These are phyloP conservation scores for Papilio glaucus DNA, from an alignment of 1,140 invertebrate species.

Conservation along the genomic window DNA sequence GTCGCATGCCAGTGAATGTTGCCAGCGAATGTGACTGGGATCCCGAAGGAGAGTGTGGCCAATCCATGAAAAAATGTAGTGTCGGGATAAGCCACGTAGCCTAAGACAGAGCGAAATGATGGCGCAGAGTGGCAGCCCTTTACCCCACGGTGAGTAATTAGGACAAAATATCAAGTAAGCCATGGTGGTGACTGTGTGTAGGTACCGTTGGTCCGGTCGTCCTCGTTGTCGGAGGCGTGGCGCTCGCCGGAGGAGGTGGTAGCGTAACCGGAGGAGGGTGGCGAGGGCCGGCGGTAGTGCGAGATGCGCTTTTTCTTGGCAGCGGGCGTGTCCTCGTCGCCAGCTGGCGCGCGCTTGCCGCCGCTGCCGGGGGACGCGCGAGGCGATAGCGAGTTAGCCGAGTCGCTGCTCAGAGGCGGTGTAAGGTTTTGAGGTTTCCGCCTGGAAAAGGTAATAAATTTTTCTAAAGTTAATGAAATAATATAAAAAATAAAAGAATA, in stretches of 20 bases:
- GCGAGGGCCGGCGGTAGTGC: constrained; percentile 87
- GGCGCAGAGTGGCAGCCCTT: too few species aligned
- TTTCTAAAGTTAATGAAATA: neutral
- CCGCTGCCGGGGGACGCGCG: constrained; percentile 82
- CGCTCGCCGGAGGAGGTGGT: constrained; percentile 80
- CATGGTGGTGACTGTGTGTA: too few species aligned
- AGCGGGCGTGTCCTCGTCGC: constrained; percentile 79
- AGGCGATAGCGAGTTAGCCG: constrained; percentile 83
- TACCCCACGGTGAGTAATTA: too few species aligned
- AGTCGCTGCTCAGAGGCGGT: constrained; percentile 92
- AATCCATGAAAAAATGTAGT: too few species aligned
- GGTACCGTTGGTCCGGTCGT: constrained; percentile 80
- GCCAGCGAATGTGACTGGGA: too few species aligned
- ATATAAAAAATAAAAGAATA: too few species aligned
- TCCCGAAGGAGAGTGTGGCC: too few species aligned
- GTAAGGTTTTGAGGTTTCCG: constrained; percentile 95
- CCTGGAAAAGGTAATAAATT: constrained; percentile 70
- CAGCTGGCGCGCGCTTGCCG: constrained; percentile 85
- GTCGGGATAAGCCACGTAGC: too few species aligned
- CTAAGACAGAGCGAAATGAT: too few species aligned
- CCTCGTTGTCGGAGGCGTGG: constrained; percentile 80
- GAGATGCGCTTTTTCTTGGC: constrained; percentile 93
- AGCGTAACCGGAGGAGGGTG: constrained; percentile 75
- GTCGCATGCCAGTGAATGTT: too few species aligned
- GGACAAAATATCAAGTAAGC: too few species aligned